These are phyloP conservation scores for Agriopis aurantiaria DNA, from an alignment of 2,888 invertebrate species.

Conservation along the genomic window DNA sequence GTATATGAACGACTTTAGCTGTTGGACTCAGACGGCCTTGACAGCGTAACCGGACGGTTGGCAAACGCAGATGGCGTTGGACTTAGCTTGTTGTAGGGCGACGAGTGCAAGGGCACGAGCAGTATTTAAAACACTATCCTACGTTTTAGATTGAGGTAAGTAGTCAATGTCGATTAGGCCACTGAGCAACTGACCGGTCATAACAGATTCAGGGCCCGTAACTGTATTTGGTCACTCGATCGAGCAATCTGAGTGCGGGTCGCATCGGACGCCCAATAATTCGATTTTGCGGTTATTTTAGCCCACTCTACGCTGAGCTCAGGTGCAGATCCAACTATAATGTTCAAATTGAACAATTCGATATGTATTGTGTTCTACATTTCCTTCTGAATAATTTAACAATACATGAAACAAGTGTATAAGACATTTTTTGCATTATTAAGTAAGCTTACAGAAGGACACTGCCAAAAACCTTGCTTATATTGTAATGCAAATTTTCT, in stretches of 20 bases:
- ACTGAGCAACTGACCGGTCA: conserved; percentile 46
- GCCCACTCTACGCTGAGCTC: conserved; percentile 68
- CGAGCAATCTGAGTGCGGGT: conserved; percentile 66
- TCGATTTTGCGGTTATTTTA: conserved; percentile 83
- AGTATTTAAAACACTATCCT: not conserved
- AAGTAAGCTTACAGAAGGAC: conserved; percentile 28
- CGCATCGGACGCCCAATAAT: conserved; percentile 77
- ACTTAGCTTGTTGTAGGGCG: no score
- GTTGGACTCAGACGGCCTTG: no score
- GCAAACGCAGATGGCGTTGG: no score
- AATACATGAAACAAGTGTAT: conserved; percentile 20
- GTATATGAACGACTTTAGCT: no score
- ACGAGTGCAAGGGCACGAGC: not conserved
- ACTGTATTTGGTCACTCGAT: conserved; percentile 64
- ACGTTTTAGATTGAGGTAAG: not conserved
- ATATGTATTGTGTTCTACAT: conserved; percentile 42
- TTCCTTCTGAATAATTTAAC: conserved; percentile 23
- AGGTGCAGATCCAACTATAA: conserved; percentile 72
- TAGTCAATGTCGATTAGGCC: conserved; percentile 28
- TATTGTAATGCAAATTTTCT: conserved; percentile 75
- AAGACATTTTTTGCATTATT: conserved; percentile 31
- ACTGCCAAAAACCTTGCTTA: conserved; percentile 59
- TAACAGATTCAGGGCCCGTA: conserved; percentile 61
- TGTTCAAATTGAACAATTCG: conserved; percentile 70
- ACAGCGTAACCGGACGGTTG: no score